Evolutionary conservation across 2,113 vertebrate species (phyloP).

Genomic region (Actenoides hombroni): DNA sequence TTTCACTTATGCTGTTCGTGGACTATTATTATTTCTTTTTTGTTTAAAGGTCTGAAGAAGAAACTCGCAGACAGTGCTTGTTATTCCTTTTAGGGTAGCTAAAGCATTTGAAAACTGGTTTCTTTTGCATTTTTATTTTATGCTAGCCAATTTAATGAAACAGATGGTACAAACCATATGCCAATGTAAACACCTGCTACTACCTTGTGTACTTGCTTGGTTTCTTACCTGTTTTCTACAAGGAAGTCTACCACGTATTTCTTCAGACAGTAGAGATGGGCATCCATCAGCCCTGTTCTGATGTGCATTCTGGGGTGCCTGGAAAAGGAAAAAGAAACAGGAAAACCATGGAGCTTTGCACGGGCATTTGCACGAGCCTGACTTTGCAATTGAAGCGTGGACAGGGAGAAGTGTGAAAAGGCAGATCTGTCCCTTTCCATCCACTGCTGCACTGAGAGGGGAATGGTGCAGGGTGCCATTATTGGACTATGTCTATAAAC

Average conservation of each 20-base stretch:
- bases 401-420: not conserved
- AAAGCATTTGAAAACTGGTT: not conserved
- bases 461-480: constrained; percentile 4
- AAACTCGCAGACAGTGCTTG: not conserved
- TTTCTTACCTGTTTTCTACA: constrained; percentile 88
- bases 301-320: constrained; percentile 94
- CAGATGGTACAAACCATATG: not conserved
- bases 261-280: constrained; percentile 97
- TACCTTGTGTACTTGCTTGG: not conserved
- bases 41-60: not conserved
- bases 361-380: not conserved
- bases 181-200: not conserved
- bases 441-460: not conserved
- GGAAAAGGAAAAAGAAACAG: constrained; percentile 9
- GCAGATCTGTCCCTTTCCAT: not conserved
- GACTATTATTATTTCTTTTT: not conserved
- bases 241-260: constrained; percentile 95
- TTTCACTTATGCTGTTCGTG: not conserved
- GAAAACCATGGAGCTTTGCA: not conserved
- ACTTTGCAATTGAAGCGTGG: not conserved
- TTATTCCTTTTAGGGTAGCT: not conserved
- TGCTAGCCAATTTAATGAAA: not conserved
- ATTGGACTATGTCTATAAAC: constrained; percentile 12
- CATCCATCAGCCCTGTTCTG: constrained; percentile 92
- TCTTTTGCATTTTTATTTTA: not conserved